Conservation (phyloP, 2,113 vertebrate genomes). For the Martes martes region DNA sequence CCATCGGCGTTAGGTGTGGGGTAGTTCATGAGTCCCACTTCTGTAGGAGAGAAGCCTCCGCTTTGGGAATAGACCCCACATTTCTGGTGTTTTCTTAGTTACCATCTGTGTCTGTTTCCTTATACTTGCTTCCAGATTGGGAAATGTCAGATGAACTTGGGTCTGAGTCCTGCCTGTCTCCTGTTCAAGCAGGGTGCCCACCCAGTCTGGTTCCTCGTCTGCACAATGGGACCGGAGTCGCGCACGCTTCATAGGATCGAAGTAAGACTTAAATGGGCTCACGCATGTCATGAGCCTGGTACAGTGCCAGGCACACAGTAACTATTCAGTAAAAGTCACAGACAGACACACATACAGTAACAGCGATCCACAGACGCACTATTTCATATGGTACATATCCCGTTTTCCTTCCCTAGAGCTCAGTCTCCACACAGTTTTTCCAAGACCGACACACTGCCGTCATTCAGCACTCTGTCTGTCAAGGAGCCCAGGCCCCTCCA, state of each 20-base stretch:
- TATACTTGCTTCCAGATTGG: not conserved
- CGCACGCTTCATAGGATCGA: not conserved
- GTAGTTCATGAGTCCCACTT: not conserved
- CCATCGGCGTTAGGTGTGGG: not conserved
- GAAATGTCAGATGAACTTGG: not conserved
- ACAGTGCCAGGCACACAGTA: not conserved
- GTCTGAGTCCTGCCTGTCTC: not conserved
- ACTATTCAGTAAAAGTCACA: not conserved
- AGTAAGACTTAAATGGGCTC: not conserved
- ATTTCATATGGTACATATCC: not conserved
- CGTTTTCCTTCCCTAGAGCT: not conserved
- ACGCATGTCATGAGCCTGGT: not conserved
- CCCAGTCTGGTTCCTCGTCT: not conserved
- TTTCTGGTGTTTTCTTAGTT: not conserved
- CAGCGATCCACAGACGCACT: not conserved
- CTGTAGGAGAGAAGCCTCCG: not conserved
- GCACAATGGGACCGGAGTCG: not conserved
- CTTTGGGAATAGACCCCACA: not conserved
- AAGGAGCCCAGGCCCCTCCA: not conserved
- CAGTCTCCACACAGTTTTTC: not conserved
- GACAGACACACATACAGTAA: not conserved
- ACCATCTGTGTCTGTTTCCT: not conserved
- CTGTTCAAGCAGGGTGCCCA: too few species aligned
- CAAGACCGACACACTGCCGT: not conserved
- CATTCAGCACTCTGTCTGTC: not conserved